Evolutionary conservation across 2,888 invertebrate species (phyloP), one percentile per base, ranked within the genome.

Genomic region (Cancer borealis): DNA sequence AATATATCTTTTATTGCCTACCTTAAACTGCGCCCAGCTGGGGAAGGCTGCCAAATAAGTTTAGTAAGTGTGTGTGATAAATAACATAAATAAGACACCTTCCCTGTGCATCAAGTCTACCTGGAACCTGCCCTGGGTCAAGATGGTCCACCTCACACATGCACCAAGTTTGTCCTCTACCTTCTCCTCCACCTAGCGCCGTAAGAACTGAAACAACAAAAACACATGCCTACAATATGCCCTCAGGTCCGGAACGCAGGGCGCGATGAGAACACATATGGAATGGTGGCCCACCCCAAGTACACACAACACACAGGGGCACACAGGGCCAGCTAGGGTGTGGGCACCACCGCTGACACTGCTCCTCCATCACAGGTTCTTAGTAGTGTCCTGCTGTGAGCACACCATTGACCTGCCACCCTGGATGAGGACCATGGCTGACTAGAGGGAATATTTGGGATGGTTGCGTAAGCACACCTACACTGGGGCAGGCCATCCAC

Each of bases 181-280:
- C 84, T 30, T 10, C 30, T 30, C 84, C 84, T 39, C 84, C 39
- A 26, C 73, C 73, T 73, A n/a, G n/a, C 6, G n/a, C 84, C 84
- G 39, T 84, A 84, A 84, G 12, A 39, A 39, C 84, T 84, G 84
- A 84, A 84, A 84, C 39, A 84, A 84, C 26, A 84, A 39, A 84
- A 14, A 84, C 12, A 84, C 79, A 73, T 5, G 14, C 84, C 84
- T 84, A 84, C 84, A 84, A 39, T 84, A 39, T 84, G 84, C 14
- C 84, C 39, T 84, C 39, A 14, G 14, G 17, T 10, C 30, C n/a
- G 8, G 84, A 0, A 39, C 26, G n/a, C 26, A n/a, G n/a, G 17
- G 26, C 26, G n/a, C 10, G 73, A 26, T 26, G 8, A 26, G 73
- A 26, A 79, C n/a, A 84, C 5, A 84, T 39, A 39, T 39, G 39